Evolutionary conservation across 2,797 vertebrate genomes (phyloP), one percentile per base, ranked within the genome.

Genomic region (Sebastolobus alascanus): DNA sequence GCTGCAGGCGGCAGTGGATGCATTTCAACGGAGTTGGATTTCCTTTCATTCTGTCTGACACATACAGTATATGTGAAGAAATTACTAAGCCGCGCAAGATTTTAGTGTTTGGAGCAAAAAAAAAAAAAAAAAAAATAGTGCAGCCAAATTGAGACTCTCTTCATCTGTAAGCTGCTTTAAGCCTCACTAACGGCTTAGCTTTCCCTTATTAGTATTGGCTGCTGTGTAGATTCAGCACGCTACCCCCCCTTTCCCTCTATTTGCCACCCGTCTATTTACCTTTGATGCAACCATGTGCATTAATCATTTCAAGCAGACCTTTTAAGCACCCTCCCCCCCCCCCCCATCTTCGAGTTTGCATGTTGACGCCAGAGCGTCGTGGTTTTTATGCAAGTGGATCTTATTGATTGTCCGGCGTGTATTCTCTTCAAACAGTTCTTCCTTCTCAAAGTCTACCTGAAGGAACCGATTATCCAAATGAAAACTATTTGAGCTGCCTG

Each of bases 131-230:
- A 77, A 70, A 83, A 84, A 76, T 60, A 64, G 82, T 79, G 83
- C 80, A 87, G 89, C 89, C 90, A 92, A 90, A 90, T 85, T 86
- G 77, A 90, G 88, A 83, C 86, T 84, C 89, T 87, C 90, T 84
- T 90, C 79, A 88, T 93, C 90, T 87, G 74, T 93, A 94, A 95
- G 89, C 90, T 88, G 79, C 87, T 90, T 89, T 92, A 89, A 91
- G 87, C 88, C 78, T 85, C 83, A 83, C 90, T 89, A 80, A 90
- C 79, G 61, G 89, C 92, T 92, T 90, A 94, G 90, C 90, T 80
- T 79, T 75, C 69, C 82, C 83, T 93, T 90, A 91, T 93, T 92
- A 87, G 83, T 86, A 89, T 82, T 87, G 85, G 85, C 86, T 88
- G 88, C 86, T 85, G 84, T 78, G 75, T 89, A 89, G 70, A 86